phyloP scores from a whole-genome alignment of 1,140 invertebrate genomes.

The Aphidius gifuensis region DNA sequence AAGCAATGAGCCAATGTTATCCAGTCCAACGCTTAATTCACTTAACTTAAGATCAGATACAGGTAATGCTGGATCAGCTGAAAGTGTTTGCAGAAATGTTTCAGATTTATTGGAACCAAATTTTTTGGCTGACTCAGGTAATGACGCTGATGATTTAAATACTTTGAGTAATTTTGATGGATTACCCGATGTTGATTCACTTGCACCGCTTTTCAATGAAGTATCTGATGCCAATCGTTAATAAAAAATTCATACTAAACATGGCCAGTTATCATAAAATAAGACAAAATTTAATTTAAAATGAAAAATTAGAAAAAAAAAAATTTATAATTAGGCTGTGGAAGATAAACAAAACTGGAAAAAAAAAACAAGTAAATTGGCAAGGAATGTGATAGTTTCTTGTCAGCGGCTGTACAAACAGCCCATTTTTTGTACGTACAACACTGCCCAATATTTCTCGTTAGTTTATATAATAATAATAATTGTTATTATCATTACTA shows the following conservation, averaged over 20 bases:
- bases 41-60: constrained; percentile 41
- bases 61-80: constrained; percentile 23
- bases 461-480: too few species aligned
- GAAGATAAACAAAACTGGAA: constrained; percentile 7
- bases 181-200: constrained; percentile 48
- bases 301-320: not conserved
- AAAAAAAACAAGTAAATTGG: constrained; percentile 1
- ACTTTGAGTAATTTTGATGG: constrained; percentile 50
- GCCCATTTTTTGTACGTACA: not conserved
- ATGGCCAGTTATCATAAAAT: not conserved
- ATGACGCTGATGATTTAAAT: constrained; percentile 44
- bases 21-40: constrained; percentile 50
- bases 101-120: constrained; percentile 46
- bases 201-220: constrained; percentile 52
- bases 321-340: not conserved
- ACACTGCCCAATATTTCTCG: too few species aligned
- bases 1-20: constrained; percentile 49
- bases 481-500: too few species aligned
- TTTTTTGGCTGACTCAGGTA: constrained; percentile 42
- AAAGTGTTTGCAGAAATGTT: constrained; percentile 41
- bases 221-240: constrained; percentile 51
- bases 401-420: constrained; percentile 15
- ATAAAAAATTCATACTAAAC: constrained; percentile 15
- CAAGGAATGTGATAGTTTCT: constrained; percentile 21
- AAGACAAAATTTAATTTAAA: not conserved